phyloP scores from a whole-genome alignment of 1,140 invertebrate genomes.

The Saxidomus purpurata region DNA sequence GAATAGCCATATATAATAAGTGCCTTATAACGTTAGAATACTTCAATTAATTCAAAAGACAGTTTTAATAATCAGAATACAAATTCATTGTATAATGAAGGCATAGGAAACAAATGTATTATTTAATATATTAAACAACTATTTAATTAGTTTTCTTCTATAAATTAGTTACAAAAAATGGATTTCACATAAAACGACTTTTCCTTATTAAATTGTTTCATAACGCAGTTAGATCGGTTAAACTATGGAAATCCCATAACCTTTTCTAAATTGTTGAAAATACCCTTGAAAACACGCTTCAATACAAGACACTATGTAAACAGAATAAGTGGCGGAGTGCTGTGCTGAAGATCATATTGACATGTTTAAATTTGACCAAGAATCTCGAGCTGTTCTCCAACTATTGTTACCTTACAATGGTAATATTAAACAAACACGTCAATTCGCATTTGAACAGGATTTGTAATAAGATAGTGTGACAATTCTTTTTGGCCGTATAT shows the following conservation, averaged over 20 bases:
- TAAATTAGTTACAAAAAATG: too few species aligned
- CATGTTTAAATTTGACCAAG: slow-evolving; percentile 41
- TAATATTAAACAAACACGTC: slow-evolving; percentile 62
- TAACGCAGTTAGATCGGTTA: too few species aligned
- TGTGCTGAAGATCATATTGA: neutral
- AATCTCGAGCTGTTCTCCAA: neutral
- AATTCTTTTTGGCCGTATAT: neutral
- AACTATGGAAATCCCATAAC: too few species aligned
- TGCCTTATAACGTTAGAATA: too few species aligned
- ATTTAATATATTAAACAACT: too few species aligned
- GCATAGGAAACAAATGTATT: too few species aligned
- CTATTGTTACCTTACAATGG: slow-evolving; percentile 35
- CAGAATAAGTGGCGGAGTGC: slow-evolving; percentile 1
- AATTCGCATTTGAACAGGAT: slow-evolving; percentile 41
- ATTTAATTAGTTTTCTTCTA: too few species aligned
- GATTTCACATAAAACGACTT: too few species aligned
- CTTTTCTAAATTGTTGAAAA: neutral
- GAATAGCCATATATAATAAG: too few species aligned
- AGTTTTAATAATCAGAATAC: too few species aligned
- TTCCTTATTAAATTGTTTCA: slow-evolving; percentile 13
- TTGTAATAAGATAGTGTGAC: slow-evolving; percentile 25
- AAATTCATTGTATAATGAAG: too few species aligned
- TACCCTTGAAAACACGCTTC: neutral
- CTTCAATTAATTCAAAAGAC: too few species aligned
- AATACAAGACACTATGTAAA: slow-evolving; percentile 1